phyloP scores from a whole-genome alignment of 1,140 invertebrate species.

The Aradophagus sp. region DNA sequence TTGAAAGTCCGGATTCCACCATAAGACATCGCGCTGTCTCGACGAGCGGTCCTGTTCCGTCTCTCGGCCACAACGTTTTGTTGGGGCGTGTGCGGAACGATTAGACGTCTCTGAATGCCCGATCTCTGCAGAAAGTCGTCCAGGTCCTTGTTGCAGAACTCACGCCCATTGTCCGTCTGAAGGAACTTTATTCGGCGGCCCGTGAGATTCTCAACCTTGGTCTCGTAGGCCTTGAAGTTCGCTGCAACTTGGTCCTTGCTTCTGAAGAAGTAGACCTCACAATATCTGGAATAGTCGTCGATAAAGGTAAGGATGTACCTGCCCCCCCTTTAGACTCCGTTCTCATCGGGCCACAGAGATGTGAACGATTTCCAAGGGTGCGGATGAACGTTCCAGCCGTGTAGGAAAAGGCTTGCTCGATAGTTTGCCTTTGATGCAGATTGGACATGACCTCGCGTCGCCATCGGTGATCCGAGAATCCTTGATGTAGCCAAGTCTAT shows the following conservation, averaged over 20 bases:
- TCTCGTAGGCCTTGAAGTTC: constrained; percentile 5
- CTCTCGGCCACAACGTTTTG: no score
- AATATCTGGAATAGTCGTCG: constrained; percentile 59
- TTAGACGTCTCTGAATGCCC: constrained; percentile 7
- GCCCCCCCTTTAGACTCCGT: constrained; percentile 17
- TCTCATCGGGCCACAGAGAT: constrained; percentile 32
- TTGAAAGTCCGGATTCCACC: no score
- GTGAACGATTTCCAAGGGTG: constrained; percentile 17
- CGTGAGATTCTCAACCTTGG: constrained; percentile 6
- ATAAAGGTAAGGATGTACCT: constrained; percentile 45
- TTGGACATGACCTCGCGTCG: constrained; percentile 1
- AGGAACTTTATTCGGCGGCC: constrained; percentile 3
- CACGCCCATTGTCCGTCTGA: constrained; percentile 10
- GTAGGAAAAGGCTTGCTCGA: background rate
- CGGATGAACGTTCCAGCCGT: background rate
- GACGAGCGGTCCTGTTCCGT: no score
- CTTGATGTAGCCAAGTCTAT: background rate
- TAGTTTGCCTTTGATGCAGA: constrained; percentile 13
- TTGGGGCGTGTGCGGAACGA: no score
- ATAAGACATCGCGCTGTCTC: no score
- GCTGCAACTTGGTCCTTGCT: constrained; percentile 57
- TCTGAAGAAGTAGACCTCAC: constrained; percentile 61
- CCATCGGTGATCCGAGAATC: background rate
- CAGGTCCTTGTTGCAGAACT: constrained; percentile 5
- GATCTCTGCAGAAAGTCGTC: constrained; percentile 9